Evolutionary conservation across 2,888 invertebrate species (phyloP).

Genomic region (Aporophyla lueneburgensis): DNA sequence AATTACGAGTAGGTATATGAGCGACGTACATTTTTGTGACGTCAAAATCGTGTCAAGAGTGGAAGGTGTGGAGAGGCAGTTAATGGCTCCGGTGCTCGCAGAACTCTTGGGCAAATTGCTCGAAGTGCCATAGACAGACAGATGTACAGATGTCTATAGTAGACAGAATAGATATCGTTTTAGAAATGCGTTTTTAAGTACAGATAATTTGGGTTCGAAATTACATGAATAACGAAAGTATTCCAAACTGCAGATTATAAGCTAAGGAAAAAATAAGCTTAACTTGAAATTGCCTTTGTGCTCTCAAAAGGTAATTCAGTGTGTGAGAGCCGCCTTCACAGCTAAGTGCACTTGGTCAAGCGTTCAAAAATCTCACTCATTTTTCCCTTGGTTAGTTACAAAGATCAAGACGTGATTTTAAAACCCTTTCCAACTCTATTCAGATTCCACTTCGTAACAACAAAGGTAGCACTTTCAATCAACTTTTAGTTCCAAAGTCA

Average conservation of each 20-base stretch:
- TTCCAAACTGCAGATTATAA: background rate
- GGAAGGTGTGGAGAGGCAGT: conserved; percentile 43
- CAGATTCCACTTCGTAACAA: conserved; percentile 33
- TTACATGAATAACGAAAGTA: background rate
- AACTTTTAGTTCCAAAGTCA: conserved; percentile 49
- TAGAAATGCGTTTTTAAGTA: conserved; percentile 30
- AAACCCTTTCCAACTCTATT: conserved; percentile 21
- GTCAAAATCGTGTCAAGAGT: conserved; percentile 32
- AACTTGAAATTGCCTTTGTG: background rate
- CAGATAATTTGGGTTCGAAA: conserved; percentile 3
- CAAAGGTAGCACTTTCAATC: conserved; percentile 53
- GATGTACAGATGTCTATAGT: conserved; percentile 31
- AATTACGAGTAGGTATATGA: background rate
- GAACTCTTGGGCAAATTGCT: conserved; percentile 56
- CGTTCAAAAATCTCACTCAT: background rate
- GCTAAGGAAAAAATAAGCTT: background rate
- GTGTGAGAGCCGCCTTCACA: background rate
- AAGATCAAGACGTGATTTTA: background rate
- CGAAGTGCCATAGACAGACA: conserved; percentile 40
- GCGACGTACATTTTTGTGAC: conserved; percentile 24
- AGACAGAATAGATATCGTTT: conserved; percentile 26
- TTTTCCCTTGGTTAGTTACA: background rate
- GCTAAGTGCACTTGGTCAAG: background rate
- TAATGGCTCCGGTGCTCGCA: conserved; percentile 49
- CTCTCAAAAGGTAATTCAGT: background rate